A percentile compares a stretch with the other conserved stretches of the same genome.
These are phyloP conservation scores for Lithophane socia DNA, from an alignment of 2,888 invertebrate species.

Conservation along the genomic window DNA sequence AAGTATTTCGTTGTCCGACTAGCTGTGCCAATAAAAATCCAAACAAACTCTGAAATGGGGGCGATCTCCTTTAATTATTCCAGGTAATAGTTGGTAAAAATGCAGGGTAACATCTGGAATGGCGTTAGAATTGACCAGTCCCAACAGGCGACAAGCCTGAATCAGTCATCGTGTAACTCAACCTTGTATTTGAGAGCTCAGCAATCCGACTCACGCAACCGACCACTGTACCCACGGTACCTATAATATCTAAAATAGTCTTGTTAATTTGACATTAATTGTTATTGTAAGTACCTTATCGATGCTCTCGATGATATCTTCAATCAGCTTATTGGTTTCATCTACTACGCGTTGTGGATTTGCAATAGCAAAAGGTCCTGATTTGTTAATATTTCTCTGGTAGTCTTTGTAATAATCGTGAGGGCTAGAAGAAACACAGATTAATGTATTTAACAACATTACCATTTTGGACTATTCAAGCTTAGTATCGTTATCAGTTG, in stretches of 20 bases:
- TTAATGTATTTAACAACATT: neutral
- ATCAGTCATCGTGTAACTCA: neutral
- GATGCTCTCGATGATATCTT: accelerated
- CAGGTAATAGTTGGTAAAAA: neutral
- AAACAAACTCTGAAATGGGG: neutral
- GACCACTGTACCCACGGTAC: too few relatives aligned
- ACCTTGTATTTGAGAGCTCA: neutral
- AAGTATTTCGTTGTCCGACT: neutral
- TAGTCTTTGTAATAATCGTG: constrained; percentile 4
- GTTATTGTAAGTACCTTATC: neutral
- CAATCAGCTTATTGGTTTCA: accelerated
- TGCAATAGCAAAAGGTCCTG: neutral
- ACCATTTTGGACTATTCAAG: neutral
- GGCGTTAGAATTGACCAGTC: neutral
- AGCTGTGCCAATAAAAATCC: neutral
- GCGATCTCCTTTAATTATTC: neutral
- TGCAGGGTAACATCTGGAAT: neutral
- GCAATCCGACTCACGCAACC: neutral
- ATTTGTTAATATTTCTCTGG: neutral
- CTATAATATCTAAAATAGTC: neutral
- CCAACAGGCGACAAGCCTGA: neutral
- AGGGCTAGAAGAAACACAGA: constrained; percentile 1
- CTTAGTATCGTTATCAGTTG: too few relatives aligned
- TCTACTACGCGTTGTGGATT: constrained; percentile 3
- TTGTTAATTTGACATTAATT: neutral